Conservation (phyloP, 1,140 invertebrate genomes). For the Drosophila bipectinata region DNA sequence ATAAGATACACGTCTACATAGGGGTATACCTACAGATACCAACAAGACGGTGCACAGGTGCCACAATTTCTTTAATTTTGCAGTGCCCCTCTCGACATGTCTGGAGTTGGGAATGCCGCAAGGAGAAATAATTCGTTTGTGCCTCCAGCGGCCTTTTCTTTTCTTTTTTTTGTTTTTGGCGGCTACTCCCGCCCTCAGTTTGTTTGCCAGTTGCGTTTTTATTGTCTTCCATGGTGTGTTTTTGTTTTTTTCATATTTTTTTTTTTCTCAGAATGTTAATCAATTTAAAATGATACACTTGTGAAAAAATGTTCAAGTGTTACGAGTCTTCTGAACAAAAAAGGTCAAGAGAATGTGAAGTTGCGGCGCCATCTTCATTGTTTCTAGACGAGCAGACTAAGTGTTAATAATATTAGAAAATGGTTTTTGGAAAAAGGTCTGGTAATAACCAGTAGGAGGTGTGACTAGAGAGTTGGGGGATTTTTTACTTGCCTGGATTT, state of each 20-base stretch:
- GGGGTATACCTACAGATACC: constrained; percentile 1
- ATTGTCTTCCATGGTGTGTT: constrained; percentile 42
- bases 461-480: background rate
- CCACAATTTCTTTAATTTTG: constrained; percentile 58
- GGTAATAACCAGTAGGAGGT: background rate
- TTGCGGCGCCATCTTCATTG: background rate
- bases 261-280: constrained; percentile 63
- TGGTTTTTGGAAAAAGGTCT: background rate
- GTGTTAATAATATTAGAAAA: background rate
- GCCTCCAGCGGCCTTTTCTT: constrained; percentile 14
- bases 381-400: background rate
- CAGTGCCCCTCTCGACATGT: constrained; percentile 14
- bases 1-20: background rate
- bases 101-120: constrained; percentile 46
- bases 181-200: background rate
- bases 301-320: constrained; percentile 1
- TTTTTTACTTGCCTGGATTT: background rate
- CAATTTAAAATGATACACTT: constrained; percentile 36
- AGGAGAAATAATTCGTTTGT: constrained; percentile 42
- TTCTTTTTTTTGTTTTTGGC: constrained; percentile 3
- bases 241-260: constrained; percentile 27
- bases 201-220: constrained; percentile 16
- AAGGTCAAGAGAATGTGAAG: background rate
- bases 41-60: constrained; percentile 60
- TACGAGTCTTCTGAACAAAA: background rate